A percentile compares a stretch with the other conserved stretches of the same genome.
Evolutionary conservation across 2,888 invertebrate species (phyloP).

Genomic region (Drosophila vallismaia): DNA sequence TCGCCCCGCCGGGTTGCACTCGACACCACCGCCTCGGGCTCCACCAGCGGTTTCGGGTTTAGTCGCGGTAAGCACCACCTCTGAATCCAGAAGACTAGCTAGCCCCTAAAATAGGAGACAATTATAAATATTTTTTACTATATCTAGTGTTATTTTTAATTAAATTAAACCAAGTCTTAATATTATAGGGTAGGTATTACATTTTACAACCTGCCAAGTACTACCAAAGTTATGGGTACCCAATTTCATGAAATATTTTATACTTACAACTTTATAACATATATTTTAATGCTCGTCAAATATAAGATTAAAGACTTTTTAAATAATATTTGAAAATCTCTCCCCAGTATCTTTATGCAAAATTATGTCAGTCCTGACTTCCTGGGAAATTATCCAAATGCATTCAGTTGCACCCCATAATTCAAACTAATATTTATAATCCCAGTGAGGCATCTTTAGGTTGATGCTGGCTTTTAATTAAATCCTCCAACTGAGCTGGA

Average conservation of each 20-base stretch:
- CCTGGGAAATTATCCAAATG: slow-evolving; percentile 15
- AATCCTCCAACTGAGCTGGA: slow-evolving; percentile 27
- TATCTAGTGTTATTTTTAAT: too few relatives aligned
- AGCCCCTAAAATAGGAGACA: too few relatives aligned
- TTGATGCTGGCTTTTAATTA: slow-evolving; percentile 37
- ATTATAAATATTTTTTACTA: too few relatives aligned
- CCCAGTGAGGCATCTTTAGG: slow-evolving; percentile 27
- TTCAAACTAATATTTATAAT: slow-evolving; percentile 28
- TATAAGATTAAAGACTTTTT: neutral
- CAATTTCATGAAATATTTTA: too few relatives aligned
- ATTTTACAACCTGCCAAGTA: too few relatives aligned
- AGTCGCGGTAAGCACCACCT: slow-evolving; percentile 80
- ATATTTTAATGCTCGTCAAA: neutral
- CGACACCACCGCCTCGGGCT: slow-evolving; percentile 82
- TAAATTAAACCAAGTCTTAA: too few relatives aligned
- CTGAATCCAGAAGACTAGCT: neutral
- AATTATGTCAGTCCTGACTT: neutral
- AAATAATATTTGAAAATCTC: neutral
- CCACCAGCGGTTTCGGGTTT: slow-evolving; percentile 81
- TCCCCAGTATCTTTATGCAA: neutral
- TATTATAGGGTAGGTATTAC: too few relatives aligned
- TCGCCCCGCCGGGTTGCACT: slow-evolving; percentile 76
- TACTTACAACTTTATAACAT: too few relatives aligned
- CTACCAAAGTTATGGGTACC: too few relatives aligned
- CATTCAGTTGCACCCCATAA: slow-evolving; percentile 13